Evolutionary conservation across 2,888 invertebrate genomes (phyloP), one percentile per base, ranked within the genome.

Genomic region (Lacanobia wlatinum): DNA sequence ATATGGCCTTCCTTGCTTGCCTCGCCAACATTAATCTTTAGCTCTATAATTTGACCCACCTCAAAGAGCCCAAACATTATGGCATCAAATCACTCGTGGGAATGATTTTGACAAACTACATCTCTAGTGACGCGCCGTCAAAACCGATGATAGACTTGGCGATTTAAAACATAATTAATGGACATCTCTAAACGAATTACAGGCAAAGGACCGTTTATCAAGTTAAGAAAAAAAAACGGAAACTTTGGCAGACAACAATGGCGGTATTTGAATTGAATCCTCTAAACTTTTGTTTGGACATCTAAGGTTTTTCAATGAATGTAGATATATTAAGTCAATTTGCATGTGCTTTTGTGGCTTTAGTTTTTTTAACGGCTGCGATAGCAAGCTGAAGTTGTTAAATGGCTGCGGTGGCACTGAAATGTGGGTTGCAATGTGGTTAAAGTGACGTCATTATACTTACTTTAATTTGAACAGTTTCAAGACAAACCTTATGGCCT

Each of bases 211-310:
- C 88, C 93, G 90, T 93, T 90, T 90, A 92, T 92, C 93, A 92
- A 88, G 76, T 84, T 85, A 88, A 90, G 92, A 92, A 92, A 94
- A 46, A 92, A 88, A 87, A 66, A 73, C 53, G 21, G 43, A 75
- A 89, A 85, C 83, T 84, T 87, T 85, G 89, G 90, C 94, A 96
- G 95, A 95, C 95, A 95, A 95, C 95, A 95, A 95, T 95, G 91
- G 89, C 88, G 86, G 84, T 89, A 93, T 94, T 95, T 94, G 94
- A 94, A 95, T 95, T 93, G 93, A 94, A 94, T 94, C 90, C 85
- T 90, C 89, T 90, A 90, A 90, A 89, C 88, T 91, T 91, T 89
- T 88, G 87, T 87, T 87, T 87, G 87, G 88, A 89, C 89, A 88
- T 92, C 92, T 92, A 92, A 88, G 90, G 87, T 90, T 91, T 89